phyloP scores from a whole-genome alignment of 2,113 vertebrate species.

The Tiliqua scincoides region DNA sequence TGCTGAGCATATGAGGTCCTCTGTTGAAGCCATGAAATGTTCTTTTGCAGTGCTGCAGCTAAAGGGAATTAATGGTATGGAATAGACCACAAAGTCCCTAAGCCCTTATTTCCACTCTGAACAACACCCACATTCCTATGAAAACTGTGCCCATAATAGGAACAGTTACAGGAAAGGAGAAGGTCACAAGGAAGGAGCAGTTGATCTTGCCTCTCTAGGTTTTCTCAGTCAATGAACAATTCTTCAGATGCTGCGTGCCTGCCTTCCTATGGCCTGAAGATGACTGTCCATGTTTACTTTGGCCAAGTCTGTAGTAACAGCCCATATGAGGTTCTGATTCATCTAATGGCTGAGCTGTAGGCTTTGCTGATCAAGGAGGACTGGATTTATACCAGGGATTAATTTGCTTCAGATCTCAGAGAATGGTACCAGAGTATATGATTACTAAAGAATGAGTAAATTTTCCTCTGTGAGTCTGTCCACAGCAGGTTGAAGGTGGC shows the following conservation, averaged over 20 bases:
- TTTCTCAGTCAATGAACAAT: background rate
- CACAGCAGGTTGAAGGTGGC: background rate
- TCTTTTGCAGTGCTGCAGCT: background rate
- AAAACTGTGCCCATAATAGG: background rate
- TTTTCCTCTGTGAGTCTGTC: slow-evolving; percentile 27
- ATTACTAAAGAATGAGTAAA: background rate
- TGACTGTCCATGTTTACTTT: slow-evolving; percentile 7
- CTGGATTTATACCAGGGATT: slow-evolving; percentile 34
- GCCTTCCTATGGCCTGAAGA: background rate
- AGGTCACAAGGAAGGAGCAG: background rate
- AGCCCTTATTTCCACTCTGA: background rate
- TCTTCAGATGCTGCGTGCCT: background rate
- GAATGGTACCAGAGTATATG: background rate
- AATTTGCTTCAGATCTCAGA: slow-evolving; percentile 10
- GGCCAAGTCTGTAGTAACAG: background rate
- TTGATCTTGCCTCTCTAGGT: background rate
- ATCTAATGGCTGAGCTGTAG: background rate
- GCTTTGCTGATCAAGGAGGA: slow-evolving; percentile 9
- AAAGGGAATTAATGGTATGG: background rate
- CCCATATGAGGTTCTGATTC: slow-evolving; percentile 18
- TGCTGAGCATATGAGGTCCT: background rate
- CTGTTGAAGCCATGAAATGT: background rate
- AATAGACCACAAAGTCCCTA: background rate
- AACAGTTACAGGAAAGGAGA: background rate
- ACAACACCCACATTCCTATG: background rate